These are phyloP conservation scores for Reticulitermes speratus DNA, from an alignment of 1,140 invertebrate genomes.

Conservation along the genomic window DNA sequence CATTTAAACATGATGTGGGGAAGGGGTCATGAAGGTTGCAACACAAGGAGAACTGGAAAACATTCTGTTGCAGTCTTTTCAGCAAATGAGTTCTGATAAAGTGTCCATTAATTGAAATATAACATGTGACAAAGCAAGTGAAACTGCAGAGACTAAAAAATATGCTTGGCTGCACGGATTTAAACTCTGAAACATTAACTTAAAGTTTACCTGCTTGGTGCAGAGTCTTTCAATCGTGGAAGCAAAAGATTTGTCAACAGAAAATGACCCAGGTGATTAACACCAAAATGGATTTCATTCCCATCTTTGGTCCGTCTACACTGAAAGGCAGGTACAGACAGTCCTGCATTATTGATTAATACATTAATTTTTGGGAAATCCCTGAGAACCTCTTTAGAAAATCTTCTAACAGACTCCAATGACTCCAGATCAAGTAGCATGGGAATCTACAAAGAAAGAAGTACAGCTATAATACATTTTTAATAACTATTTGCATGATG, in stretches of 20 bases:
- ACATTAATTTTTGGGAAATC: slow-evolving; percentile 65
- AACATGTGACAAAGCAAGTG: no score
- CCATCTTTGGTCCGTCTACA: slow-evolving; percentile 69
- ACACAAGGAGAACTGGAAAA: no score
- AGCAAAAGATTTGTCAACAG: slow-evolving; percentile 77
- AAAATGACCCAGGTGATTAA: slow-evolving; percentile 82
- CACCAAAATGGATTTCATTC: slow-evolving; percentile 79
- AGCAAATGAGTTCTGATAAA: no score
- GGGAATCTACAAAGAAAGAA: slow-evolving; percentile 56
- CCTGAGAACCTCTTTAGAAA: slow-evolving; percentile 62
- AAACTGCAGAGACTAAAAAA: no score
- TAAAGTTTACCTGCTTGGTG: slow-evolving; percentile 28
- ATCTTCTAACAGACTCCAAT: slow-evolving; percentile 67
- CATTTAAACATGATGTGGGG: no score
- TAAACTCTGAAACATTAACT: no score
- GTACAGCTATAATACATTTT: slow-evolving; percentile 23
- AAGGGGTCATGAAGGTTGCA: no score
- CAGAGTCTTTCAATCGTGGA: slow-evolving; percentile 29
- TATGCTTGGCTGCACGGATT: no score
- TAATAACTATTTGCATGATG: not conserved
- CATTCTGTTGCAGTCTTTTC: no score
- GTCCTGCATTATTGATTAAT: slow-evolving; percentile 76
- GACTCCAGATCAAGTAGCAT: slow-evolving; percentile 71
- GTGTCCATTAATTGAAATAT: no score
- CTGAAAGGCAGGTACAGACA: slow-evolving; percentile 55